These are phyloP conservation scores for Ibycter americanus DNA, from an alignment of 2,797 vertebrate genomes.

Conservation along the genomic window DNA sequence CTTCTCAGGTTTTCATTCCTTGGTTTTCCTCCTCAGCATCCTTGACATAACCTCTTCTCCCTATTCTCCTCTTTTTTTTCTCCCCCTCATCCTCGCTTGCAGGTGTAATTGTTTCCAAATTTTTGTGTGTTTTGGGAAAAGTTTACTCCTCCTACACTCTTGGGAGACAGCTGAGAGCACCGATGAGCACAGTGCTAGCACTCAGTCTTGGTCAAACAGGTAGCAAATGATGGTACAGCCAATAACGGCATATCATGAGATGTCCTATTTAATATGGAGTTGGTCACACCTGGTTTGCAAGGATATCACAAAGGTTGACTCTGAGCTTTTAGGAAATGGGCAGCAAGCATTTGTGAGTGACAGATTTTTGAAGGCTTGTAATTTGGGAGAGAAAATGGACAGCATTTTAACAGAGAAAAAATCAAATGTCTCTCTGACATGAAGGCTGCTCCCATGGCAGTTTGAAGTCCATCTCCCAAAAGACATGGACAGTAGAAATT, in stretches of 20 bases:
- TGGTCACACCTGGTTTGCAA: background rate
- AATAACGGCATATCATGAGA: background rate
- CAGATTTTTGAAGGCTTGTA: background rate
- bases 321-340: background rate
- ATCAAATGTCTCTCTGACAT: background rate
- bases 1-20: background rate
- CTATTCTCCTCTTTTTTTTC: background rate
- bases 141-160: background rate
- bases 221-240: background rate
- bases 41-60: background rate
- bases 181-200: rapidly evolving
- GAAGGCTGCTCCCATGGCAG: background rate
- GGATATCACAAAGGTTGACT: background rate
- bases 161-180: background rate
- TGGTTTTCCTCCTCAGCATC: background rate
- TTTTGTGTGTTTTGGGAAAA: background rate
- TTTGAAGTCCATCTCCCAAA: background rate
- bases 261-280: rapidly evolving
- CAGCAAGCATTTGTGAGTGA: background rate
- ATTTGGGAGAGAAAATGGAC: background rate
- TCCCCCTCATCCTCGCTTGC: background rate
- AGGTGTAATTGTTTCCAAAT: background rate
- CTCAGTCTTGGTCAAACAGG: background rate
- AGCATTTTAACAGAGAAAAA: background rate
- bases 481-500: background rate